Evolutionary conservation across 2,113 vertebrate genomes (phyloP), one percentile per base, ranked within the genome.

Genomic region (Litocranius walleri): DNA sequence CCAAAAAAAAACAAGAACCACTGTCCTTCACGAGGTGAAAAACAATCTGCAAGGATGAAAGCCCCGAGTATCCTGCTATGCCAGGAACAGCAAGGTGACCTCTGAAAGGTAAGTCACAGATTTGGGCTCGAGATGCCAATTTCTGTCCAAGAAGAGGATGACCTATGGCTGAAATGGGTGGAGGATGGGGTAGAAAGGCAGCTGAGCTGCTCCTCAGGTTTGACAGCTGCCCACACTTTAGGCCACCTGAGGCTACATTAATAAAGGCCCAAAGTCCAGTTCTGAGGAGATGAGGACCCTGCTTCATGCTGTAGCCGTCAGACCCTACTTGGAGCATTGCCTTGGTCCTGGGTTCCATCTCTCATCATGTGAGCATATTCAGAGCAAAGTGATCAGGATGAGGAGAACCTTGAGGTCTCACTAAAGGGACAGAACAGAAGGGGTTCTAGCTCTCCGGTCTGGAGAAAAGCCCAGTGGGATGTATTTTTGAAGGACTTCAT

Each of bases 301-400:
- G 33, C 16, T 57, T 71, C 13, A 0, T n/a, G n/a, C 90, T 30
- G 15, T 13, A 30, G 21, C 59, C 48, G 13, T 25, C 6, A 33
- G 25, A n/a, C 30, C 48, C 84, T 7, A 3, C 23, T 15, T 9
- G 2, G 40, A 87, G 23, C 29, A 17, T 1, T 5, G 52, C 0
- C 2, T 61, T 4, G 0, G 25, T 7, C 36, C 33, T 33, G 77
- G 50, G 15, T 27, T 36, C 50, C 89, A 27, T 25, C 71, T 48
- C 57, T 81, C 61, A 5, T 14, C 21, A 40, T 25, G 43, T 48
- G 57, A 95, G 56, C 23, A 10, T 7, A 45, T 33, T 59, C 88
- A 43, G 29, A 36, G 25, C 67, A 92, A 59, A 95, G 50, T 6
- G 45, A 33, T 52, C 15, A 12, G 91, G 33, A 61, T 0, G 23